A percentile compares a stretch with the other conserved stretches of the same genome.
These are phyloP conservation scores for Steatornis caripensis DNA, from an alignment of 2,113 vertebrate species.

Conservation along the genomic window DNA sequence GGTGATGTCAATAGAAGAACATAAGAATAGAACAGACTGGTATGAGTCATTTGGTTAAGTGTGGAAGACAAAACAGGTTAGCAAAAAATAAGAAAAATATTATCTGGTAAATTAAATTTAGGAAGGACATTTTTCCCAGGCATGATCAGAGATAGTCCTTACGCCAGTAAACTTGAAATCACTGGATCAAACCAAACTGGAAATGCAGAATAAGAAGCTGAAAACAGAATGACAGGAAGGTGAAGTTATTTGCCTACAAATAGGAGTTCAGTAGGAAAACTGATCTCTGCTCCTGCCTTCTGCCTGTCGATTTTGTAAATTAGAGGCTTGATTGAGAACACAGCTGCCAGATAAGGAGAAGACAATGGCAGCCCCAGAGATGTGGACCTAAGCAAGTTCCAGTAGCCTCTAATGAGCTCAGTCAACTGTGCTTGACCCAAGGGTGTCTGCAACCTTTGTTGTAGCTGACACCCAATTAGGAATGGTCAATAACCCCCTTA, in stretches of 20 bases:
- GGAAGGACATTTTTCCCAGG: neutral
- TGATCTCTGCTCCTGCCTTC: neutral
- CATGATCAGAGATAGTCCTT: neutral
- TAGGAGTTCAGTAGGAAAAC: neutral
- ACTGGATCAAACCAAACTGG: neutral
- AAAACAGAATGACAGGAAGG: neutral
- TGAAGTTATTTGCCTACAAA: neutral
- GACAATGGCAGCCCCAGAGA: neutral
- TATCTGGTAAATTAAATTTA: neutral
- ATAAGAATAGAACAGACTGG: neutral
- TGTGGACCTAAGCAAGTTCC: neutral
- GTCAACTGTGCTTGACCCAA: neutral
- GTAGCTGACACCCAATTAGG: neutral
- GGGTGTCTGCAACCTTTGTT: neutral
- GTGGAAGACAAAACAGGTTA: neutral
- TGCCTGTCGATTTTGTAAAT: neutral
- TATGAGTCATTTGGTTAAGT: neutral
- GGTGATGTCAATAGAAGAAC: neutral
- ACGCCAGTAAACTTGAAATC: neutral
- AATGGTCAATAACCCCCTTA: neutral
- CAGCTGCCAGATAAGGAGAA: neutral
- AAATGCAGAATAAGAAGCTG: neutral
- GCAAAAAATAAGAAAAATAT: neutral
- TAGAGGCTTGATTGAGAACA: neutral
- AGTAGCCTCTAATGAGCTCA: neutral